Evolutionary conservation across 1,140 invertebrate genomes (phyloP).

Genomic region (Saxidomus purpurata): DNA sequence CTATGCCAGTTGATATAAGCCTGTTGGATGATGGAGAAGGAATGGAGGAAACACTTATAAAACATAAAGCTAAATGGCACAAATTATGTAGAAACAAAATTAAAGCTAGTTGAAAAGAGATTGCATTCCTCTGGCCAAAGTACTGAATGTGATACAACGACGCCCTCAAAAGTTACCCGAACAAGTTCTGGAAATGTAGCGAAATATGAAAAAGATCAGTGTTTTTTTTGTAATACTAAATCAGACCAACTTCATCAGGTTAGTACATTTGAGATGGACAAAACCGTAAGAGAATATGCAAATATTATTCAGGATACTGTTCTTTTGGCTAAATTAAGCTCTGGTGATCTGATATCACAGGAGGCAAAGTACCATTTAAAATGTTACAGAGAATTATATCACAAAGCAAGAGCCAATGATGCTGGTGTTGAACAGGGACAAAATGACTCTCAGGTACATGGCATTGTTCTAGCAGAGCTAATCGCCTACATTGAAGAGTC

Average conservation of each 20-base stretch:
- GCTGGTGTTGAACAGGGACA: neutral
- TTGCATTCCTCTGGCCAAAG: neutral
- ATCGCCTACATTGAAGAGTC: neutral
- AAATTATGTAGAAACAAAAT: conserved; percentile 2
- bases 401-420: neutral
- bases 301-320: neutral
- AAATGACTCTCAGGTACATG: neutral
- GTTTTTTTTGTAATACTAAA: conserved; percentile 12
- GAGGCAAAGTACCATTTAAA: conserved; percentile 16
- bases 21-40: neutral
- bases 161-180: neutral
- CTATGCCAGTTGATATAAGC: neutral
- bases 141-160: no score
- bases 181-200: conserved; percentile 1
- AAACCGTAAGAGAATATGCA: neutral
- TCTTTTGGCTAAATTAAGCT: conserved; percentile 20
- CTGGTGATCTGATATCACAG: neutral
- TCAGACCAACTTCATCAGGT: neutral
- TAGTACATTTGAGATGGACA: conserved; percentile 14
- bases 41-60: neutral
- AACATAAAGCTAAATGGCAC: neutral
- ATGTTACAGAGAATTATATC: conserved; percentile 22
- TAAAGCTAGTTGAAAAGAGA: neutral
- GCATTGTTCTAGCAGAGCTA: conserved; percentile 7
- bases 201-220: neutral